These are phyloP conservation scores for Pemphigus obesinymphae DNA, from an alignment of 1,140 invertebrate genomes.

Conservation along the genomic window DNA sequence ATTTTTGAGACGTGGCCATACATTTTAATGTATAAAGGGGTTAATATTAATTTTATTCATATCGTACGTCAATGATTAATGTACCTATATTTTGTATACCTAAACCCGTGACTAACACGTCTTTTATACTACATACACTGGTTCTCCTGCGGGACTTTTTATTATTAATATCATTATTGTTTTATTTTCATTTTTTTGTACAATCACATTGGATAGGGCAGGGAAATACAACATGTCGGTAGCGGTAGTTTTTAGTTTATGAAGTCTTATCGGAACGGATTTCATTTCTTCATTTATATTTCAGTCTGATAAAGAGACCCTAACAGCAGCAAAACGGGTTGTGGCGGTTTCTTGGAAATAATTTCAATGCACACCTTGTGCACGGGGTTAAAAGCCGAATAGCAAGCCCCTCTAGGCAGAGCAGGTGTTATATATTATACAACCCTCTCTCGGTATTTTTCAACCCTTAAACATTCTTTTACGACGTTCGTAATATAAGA, in stretches of 20 bases:
- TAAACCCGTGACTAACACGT: background rate
- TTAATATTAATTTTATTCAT: background rate
- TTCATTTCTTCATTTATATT: background rate
- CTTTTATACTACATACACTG: background rate
- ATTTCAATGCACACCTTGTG: slow-evolving; percentile 22
- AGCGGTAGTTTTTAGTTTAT: background rate
- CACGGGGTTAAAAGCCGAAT: slow-evolving; percentile 10
- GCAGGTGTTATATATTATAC: slow-evolving; percentile 38
- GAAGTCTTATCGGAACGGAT: background rate
- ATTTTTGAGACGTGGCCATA: slow-evolving; percentile 1
- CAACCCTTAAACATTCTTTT: slow-evolving; percentile 35
- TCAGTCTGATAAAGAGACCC: background rate
- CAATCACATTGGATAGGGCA: background rate
- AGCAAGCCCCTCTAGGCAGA: background rate
- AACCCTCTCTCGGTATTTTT: slow-evolving; percentile 38
- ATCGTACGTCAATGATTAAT: background rate
- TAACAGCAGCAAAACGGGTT: background rate
- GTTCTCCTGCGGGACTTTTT: background rate
- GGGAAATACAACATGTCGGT: background rate
- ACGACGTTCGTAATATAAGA: background rate
- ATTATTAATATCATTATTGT: background rate
- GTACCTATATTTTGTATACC: background rate
- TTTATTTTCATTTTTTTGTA: background rate
- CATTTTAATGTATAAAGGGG: background rate
- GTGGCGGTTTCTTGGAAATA: slow-evolving; percentile 6